Evolutionary conservation across 2,888 invertebrate species (phyloP).

Genomic region (Celastrina argiolus): DNA sequence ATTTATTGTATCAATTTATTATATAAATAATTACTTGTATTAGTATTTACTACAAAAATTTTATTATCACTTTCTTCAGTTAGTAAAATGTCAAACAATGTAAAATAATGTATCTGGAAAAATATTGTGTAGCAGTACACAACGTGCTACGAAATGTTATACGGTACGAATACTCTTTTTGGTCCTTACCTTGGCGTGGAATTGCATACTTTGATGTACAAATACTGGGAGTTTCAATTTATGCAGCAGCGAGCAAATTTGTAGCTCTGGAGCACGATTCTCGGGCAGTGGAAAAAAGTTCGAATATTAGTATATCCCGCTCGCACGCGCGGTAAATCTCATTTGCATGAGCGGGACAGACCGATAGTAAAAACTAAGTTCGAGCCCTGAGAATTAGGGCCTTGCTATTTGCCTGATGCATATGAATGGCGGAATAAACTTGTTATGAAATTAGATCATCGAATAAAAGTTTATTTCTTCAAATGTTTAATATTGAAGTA

Average conservation of each 20-base stretch:
- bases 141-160: neutral
- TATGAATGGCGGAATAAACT: neutral
- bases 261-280: no score
- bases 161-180: neutral
- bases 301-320: no score
- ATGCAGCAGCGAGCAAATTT: conserved; percentile 5
- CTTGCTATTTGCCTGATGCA: neutral
- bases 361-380: no score
- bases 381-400: no score
- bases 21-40: no score
- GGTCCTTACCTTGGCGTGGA: neutral
- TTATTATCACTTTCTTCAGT: no score
- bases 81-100: no score
- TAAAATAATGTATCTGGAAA: neutral
- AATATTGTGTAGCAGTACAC: neutral
- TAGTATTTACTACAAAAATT: neutral
- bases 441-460: neutral
- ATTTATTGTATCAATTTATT: no score
- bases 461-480: neutral
- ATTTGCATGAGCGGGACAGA: no score
- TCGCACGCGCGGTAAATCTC: no score
- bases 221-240: conserved; percentile 7
- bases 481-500: neutral
- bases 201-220: conserved; percentile 8
- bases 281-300: no score